These are phyloP conservation scores for Lasioglossum zephyrum DNA, from an alignment of 2,888 invertebrate genomes.

Conservation along the genomic window DNA sequence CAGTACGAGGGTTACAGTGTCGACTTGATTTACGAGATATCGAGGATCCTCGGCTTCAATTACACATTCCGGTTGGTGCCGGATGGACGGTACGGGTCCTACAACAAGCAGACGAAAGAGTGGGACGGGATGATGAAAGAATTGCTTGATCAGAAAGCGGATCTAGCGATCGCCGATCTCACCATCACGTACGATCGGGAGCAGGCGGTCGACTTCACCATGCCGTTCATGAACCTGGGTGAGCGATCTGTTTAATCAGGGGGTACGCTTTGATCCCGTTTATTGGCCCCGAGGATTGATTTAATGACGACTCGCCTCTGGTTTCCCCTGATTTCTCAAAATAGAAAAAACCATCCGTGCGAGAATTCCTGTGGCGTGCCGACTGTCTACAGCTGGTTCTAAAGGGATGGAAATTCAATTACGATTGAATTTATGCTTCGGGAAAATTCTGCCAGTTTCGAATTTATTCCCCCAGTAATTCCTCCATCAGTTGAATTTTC, in stretches of 20 bases:
- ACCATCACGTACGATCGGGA: conserved; percentile 99
- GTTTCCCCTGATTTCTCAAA: background rate
- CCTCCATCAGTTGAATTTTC: background rate
- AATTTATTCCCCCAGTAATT: background rate
- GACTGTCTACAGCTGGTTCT: background rate
- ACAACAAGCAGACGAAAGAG: conserved; percentile 92
- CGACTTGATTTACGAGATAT: conserved; percentile 96
- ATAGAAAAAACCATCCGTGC: background rate
- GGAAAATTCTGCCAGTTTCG: background rate
- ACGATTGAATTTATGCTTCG: background rate
- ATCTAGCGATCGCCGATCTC: conserved; percentile 97
- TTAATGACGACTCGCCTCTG: background rate
- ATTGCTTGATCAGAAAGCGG: conserved; percentile 94
- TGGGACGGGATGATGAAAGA: conserved; percentile 97
- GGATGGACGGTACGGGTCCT: conserved; percentile 93
- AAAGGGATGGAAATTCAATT: background rate
- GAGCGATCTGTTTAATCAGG: conserved; percentile 68
- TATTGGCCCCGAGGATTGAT: conserved; percentile 19
- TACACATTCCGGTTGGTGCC: conserved; percentile 94
- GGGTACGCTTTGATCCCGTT: background rate
- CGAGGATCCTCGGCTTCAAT: conserved; percentile 93
- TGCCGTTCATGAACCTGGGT: conserved; percentile 98
- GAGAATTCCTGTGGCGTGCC: background rate
- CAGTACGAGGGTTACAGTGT: conserved; percentile 98
- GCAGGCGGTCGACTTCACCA: conserved; percentile 90